phyloP scores from a whole-genome alignment of 2,888 invertebrate genomes.

The Drosophila tanythrix region DNA sequence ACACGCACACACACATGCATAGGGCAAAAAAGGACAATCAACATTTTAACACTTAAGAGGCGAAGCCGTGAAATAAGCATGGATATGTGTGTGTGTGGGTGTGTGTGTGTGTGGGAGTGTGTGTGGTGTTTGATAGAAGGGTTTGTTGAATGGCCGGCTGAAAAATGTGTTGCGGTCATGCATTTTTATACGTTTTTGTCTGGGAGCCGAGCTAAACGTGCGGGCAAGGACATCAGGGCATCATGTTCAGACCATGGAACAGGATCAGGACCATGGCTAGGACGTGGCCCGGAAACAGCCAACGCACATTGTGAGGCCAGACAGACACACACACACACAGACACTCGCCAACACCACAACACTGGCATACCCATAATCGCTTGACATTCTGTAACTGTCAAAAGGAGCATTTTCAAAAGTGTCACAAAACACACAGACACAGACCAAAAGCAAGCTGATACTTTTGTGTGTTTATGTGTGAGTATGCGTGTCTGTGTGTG shows the following conservation, averaged over 20 bases:
- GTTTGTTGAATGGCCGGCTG: constrained; percentile 51
- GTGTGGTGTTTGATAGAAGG: constrained; percentile 17
- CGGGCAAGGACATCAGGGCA: constrained; percentile 44
- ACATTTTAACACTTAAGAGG: constrained; percentile 78
- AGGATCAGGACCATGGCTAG: constrained; percentile 19
- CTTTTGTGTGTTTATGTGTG: not conserved
- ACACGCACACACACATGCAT: constrained; percentile 17
- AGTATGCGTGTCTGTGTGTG: constrained; percentile 5
- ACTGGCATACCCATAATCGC: constrained; percentile 30
- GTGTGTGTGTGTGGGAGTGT: not conserved
- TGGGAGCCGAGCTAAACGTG: constrained; percentile 35
- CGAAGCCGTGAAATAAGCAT: constrained; percentile 57
- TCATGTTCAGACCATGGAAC: constrained; percentile 29
- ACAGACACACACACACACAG: constrained; percentile 1
- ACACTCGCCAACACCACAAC: constrained; percentile 1
- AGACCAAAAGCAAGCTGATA: constrained; percentile 4
- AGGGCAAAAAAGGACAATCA: constrained; percentile 75
- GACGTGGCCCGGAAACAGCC: constrained; percentile 50
- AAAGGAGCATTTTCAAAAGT: constrained; percentile 44
- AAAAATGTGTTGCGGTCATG: constrained; percentile 80
- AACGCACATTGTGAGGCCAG: constrained; percentile 23
- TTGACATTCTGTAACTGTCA: constrained; percentile 68
- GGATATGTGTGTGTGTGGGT: constrained; percentile 13
- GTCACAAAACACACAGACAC: constrained; percentile 14
- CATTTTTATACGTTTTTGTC: constrained; percentile 68